Base-by-base conservation (phyloP, 2,888 invertebrate species). In the Drosophila neoperkinsi region DNA sequence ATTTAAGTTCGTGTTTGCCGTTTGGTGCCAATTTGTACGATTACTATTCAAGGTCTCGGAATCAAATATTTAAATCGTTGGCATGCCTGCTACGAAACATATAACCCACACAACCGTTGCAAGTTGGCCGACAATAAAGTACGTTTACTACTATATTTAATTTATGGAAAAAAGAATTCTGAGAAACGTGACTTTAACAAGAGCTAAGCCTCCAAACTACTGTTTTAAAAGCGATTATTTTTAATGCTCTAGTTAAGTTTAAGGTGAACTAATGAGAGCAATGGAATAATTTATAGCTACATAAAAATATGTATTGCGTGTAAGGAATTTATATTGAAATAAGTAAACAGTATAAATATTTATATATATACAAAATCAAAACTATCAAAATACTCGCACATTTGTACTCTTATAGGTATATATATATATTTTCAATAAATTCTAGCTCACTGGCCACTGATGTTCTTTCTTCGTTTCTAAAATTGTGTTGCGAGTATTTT, bases 21-120 rank as follows among this genome's bases (percentile, higher is more conserved):
- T 53, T 21, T 38, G 9, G 13, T 53, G 53, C 33, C 62, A 62
- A 55, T 43, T 61, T 61, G 21, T 43, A 36, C 55, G 61, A 71
- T 71, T 61, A 21, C 21, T 21, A 21, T 21, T 50, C 71, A 71
- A 71, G 61, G 71, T n/a, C 43, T 56, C 5, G 16, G n/a, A 43
- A 30, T 51, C 53, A 56, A 55, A 70, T 71, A 51, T 56, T 61
- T 61, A 21, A 21, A 21, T 21, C 21, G 21, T 21, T 21, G 21
- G 21, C 21, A 21, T 21, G 21, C 21, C 21, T 21, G 21, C 21
- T 21, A 21, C 21, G 21, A 21, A 21, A 21, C 59, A 71, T 71
- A 60, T 55, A 60, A 60, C 71, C 58, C 52, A 33, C 31, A 33
- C 33, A 53, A 52, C 51, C 67, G 38, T 33, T 58, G 68, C 31